Evolutionary conservation across 2,888 invertebrate genomes (phyloP), one percentile per base, ranked within the genome.

Genomic region (Stegana nigrithorax): DNA sequence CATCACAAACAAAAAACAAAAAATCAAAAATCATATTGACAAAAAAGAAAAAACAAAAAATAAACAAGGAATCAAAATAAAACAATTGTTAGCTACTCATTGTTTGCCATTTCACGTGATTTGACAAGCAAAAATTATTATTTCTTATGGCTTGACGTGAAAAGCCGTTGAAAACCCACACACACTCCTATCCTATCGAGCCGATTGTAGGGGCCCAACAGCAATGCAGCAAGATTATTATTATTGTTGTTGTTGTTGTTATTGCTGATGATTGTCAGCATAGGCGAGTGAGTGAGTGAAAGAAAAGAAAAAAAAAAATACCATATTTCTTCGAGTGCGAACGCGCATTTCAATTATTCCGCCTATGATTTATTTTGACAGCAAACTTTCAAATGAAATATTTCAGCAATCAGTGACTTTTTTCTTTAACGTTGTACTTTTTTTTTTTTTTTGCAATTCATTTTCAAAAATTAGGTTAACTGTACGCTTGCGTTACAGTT

Each of bases 321-420:
- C 69, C 65, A 74, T 68, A 78, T 68, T 59, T 63, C 50, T 45
- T 44, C 17, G 44, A n/a, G 51, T n/a, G n/a, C 23, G 45, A 7
- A 17, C 25, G 26, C 32, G 17, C 32, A 32, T 29, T 69, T 65
- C 67, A 63, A 66, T 68, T 68, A n/a, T n/a, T n/a, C n/a, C n/a
- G n/a, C n/a, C n/a, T n/a, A n/a, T n/a, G 75, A 73, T 70, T 69
- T 77, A 68, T 70, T 71, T 70, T 68, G 72, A 74, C 67, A 70
- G 60, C 65, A 59, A 62, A 72, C 64, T 73, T 73, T 73, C 69
- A 66, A 70, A 64, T 44, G 26, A 23, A 44, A 44, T 44, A 27
- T 58, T 44, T 58, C 19, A 12, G 12, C 19, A 25, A 21, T 36
- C n/a, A n/a, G n/a, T n/a, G n/a, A n/a, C n/a, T n/a, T n/a, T n/a